Evolutionary conservation across 2,113 vertebrate species (phyloP).

Genomic region (Forbesichthys papilliferus): DNA sequence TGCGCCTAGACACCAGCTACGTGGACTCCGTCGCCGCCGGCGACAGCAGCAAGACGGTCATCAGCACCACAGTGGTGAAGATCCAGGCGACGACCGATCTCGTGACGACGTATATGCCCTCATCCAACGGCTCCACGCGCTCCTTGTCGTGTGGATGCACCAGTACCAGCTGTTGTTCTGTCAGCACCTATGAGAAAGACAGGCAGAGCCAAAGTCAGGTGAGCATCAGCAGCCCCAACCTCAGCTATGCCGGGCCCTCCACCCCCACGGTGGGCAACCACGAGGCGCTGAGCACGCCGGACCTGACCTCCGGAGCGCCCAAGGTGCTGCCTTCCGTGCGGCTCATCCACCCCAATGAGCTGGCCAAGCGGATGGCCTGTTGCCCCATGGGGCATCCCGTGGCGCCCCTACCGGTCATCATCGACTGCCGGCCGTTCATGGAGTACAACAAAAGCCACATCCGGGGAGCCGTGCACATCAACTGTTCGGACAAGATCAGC

Average conservation of each 20-base stretch:
- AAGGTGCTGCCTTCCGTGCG: slow-evolving; percentile 76
- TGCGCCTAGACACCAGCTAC: slow-evolving; percentile 92
- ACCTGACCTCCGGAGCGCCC: slow-evolving; percentile 74
- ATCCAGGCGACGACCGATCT: slow-evolving; percentile 90
- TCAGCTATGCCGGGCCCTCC: slow-evolving; percentile 78
- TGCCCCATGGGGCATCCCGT: slow-evolving; percentile 88
- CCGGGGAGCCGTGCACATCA: slow-evolving; percentile 95
- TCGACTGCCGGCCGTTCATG: slow-evolving; percentile 97
- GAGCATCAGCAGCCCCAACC: slow-evolving; percentile 79
- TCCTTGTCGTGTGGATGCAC: slow-evolving; percentile 99
- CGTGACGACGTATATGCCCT: slow-evolving; percentile 98
- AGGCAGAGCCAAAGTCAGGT: slow-evolving; percentile 83
- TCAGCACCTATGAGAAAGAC: slow-evolving; percentile 96
- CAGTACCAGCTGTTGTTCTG: slow-evolving; percentile 98
- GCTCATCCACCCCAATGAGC: slow-evolving; percentile 90
- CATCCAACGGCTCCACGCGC: slow-evolving; percentile 98
- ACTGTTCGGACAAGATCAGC: slow-evolving; percentile 98
- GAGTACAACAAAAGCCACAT: slow-evolving; percentile 99
- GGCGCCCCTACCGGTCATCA: slow-evolving; percentile 90
- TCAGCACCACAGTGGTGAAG: slow-evolving; percentile 86
- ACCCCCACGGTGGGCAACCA: slow-evolving; percentile 86
- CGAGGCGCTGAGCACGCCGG: slow-evolving; percentile 82
- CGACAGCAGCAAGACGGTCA: slow-evolving; percentile 68
- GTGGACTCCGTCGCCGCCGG: slow-evolving; percentile 78
- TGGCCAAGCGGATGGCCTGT: slow-evolving; percentile 94